Base-by-base conservation (phyloP, 53 echinoderm and acorn worm genomes). In the Zoroaster sp. region DNA sequence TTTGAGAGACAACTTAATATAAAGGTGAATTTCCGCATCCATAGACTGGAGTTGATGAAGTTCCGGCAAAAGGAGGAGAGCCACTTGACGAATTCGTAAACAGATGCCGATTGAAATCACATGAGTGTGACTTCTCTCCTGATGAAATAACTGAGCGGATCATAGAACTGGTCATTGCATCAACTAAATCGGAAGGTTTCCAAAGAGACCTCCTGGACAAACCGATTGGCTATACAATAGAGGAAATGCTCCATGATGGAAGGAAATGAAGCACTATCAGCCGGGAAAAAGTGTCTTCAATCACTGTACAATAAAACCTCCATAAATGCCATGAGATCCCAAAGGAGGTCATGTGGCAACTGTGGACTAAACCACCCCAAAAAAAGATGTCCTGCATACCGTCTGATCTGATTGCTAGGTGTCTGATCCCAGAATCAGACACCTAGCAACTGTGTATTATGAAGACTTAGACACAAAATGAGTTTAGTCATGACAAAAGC, bases 51-150 rank as follows among this genome's bases (percentile, higher is more conserved):
- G 35, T 41, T 92, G 35, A 93, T 89, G 90, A 4, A 66, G 8
- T 93, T 86, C 66, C 46, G 69, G n/a, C 89, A 93, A 73, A 21
- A 2, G 21, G 13, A 17, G 67, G 72, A 15, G 90, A 93, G 32
- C 41, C 54, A 7, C n/a, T 93, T 14, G 90, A 93, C 72, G 89
- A 90, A 6, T 90, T 90, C 42, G 79, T 93, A 15, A 93, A 78
- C 25, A 41, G 93, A 14, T 93, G 90, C 25, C 30, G 93, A 11
- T 40, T 72, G 5, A 93, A 93, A 39, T 74, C 87, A 28, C 30
- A 8, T 1, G 63, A 90, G 11, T 87, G 87, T 51, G 80, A 93
- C 47, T 93, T 93, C 73, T 30, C 7, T 5, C 2, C 8, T 15
- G 52, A 65, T 6, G 91, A 91, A 33, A 17, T 87, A 25, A 11